A percentile compares a stretch with the other conserved stretches of the same genome.
Evolutionary conservation across 2,113 vertebrate genomes (phyloP).

Genomic region (Psammodynastes pulverulentus): DNA sequence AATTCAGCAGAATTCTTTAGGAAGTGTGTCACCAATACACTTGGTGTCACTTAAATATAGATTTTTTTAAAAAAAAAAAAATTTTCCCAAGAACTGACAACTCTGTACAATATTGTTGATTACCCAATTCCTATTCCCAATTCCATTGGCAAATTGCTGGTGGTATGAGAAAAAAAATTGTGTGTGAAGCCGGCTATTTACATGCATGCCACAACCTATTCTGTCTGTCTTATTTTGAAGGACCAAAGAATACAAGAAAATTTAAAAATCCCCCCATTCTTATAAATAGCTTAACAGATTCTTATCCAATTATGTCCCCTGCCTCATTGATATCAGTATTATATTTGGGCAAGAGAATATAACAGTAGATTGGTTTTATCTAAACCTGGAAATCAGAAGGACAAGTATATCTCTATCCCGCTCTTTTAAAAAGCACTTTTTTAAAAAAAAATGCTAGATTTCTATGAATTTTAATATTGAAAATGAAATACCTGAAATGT

Average conservation of each 20-base stretch:
- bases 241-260: constrained; percentile 61
- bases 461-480: constrained; percentile 40
- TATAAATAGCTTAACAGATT: constrained; percentile 26
- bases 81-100: neutral
- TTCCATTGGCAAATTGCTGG: neutral
- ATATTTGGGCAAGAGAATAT: constrained; percentile 9
- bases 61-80: neutral
- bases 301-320: constrained; percentile 9
- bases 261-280: constrained; percentile 5
- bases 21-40: neutral
- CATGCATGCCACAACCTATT: constrained; percentile 40
- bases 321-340: constrained; percentile 6
- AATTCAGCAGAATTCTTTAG: neutral
- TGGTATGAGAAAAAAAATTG: constrained; percentile 28
- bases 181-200: constrained; percentile 39
- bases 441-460: constrained; percentile 42
- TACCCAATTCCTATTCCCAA: neutral
- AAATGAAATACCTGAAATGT: constrained; percentile 48
- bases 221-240: constrained; percentile 57
- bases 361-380: constrained; percentile 37
- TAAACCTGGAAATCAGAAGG: constrained; percentile 22
- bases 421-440: constrained; percentile 51
- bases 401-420: constrained; percentile 29
- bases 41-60: neutral
- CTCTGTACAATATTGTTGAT: neutral